Conservation (phyloP, 2,113 vertebrate species). For the Condylura cristata region DNA sequence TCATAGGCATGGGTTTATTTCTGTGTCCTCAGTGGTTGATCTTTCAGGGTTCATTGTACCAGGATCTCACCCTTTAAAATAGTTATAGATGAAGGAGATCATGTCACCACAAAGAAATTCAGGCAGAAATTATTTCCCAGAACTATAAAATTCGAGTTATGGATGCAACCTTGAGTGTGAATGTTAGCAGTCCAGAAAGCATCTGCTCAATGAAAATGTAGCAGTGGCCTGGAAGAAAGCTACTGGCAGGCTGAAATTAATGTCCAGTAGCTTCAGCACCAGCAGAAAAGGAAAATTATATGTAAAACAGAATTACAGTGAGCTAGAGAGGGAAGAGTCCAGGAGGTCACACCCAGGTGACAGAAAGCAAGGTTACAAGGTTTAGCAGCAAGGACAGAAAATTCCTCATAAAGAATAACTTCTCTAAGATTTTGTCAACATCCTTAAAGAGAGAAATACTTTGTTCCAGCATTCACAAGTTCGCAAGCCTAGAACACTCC, state of each 20-base stretch:
- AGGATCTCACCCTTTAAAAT: slow-evolving; percentile 47
- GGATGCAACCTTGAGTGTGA: not conserved
- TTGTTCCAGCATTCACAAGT: not conserved
- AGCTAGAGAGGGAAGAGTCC: not conserved
- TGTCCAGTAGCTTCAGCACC: not conserved
- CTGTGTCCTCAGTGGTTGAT: not conserved
- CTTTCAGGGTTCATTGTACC: not conserved
- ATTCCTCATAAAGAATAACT: not conserved
- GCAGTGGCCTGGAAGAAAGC: not conserved
- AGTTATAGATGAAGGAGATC: not conserved
- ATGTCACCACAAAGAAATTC: not conserved
- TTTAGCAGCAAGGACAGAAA: not conserved
- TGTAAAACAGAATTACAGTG: not conserved
- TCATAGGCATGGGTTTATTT: not conserved
- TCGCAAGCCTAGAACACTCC: not conserved
- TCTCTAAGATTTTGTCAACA: not conserved
- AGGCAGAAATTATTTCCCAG: not conserved
- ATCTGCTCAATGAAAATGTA: not conserved
- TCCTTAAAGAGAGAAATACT: not conserved
- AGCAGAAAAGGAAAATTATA: not conserved
- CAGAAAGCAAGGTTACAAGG: not conserved
- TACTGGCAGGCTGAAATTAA: not conserved
- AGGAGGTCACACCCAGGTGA: not conserved
- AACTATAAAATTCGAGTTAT: not conserved
- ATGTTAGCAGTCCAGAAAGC: not conserved